Percentiles rank a stretch among this genome's conserved stretches.
Evolutionary conservation across 2,113 vertebrate species (phyloP).

Genomic region (Corydoras sp.): DNA sequence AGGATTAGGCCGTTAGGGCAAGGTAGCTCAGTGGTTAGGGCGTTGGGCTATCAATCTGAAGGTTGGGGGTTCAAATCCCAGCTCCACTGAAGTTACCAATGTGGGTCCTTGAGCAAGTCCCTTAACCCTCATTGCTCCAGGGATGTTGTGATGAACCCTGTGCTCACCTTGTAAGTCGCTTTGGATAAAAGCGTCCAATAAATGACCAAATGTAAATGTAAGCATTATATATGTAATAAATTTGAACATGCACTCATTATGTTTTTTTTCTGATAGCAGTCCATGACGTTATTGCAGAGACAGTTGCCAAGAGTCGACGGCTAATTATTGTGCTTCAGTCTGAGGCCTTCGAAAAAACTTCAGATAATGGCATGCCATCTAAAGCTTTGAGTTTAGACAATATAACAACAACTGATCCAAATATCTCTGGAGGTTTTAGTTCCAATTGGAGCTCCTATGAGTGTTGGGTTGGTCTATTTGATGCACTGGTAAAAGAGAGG

Average conservation of each 20-base stretch:
- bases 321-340: constrained; percentile 73
- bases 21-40: too few species aligned
- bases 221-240: neutral
- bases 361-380: neutral
- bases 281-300: constrained; percentile 62
- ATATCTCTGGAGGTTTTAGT: constrained; percentile 11
- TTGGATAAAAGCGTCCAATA: too few species aligned
- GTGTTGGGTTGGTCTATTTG: constrained; percentile 71
- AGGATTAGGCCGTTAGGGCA: too few species aligned
- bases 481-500: constrained; percentile 69
- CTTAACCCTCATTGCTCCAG: too few species aligned
- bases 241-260: neutral
- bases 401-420: neutral
- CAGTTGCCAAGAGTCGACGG: constrained; percentile 66
- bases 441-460: constrained; percentile 57
- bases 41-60: too few species aligned
- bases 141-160: too few species aligned
- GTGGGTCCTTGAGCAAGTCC: too few species aligned
- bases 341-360: neutral
- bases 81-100: too few species aligned
- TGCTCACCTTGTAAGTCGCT: too few species aligned
- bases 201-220: too few species aligned
- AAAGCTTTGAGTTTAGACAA: constrained; percentile 4
- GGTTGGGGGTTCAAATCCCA: too few species aligned
- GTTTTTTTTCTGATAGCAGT: constrained; percentile 58